These are phyloP conservation scores for Hippoglossus hippoglossus DNA, from an alignment of 2,797 vertebrate species.

Conservation along the genomic window DNA sequence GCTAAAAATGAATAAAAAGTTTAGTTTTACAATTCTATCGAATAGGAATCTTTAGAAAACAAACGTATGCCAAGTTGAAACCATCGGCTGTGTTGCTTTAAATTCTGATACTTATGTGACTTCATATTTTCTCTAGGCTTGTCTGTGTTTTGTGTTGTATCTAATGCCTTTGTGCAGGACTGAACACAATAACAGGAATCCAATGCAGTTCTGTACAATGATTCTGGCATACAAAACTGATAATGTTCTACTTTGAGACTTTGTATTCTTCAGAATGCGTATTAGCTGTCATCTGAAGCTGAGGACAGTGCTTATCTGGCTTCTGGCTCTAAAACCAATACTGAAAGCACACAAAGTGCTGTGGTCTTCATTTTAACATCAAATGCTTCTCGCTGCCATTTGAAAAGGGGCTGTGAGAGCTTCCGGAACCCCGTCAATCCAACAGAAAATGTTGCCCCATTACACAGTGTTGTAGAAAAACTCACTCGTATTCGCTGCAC, in stretches of 20 bases:
- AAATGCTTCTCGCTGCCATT: conserved; percentile 6
- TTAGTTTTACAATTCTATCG: too few relatives aligned
- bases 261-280: background rate
- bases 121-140: too few relatives aligned
- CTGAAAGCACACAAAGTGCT: conserved; percentile 2
- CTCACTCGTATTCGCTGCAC: conserved; percentile 93
- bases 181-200: background rate
- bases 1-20: background rate
- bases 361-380: conserved; percentile 18
- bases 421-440: conserved; percentile 15
- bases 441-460: background rate
- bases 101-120: too few relatives aligned
- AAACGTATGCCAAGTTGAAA: too few relatives aligned
- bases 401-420: conserved; percentile 1
- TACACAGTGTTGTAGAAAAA: conserved; percentile 20
- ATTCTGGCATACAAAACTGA: background rate
- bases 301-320: conserved; percentile 13
- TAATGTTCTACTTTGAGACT: background rate
- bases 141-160: background rate
- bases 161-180: background rate
- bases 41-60: too few relatives aligned
- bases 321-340: background rate
- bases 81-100: too few relatives aligned
- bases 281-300: conserved; percentile 6
- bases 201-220: background rate